Conservation (phyloP, 2,888 invertebrate species). For the Pollenia angustigena region DNA sequence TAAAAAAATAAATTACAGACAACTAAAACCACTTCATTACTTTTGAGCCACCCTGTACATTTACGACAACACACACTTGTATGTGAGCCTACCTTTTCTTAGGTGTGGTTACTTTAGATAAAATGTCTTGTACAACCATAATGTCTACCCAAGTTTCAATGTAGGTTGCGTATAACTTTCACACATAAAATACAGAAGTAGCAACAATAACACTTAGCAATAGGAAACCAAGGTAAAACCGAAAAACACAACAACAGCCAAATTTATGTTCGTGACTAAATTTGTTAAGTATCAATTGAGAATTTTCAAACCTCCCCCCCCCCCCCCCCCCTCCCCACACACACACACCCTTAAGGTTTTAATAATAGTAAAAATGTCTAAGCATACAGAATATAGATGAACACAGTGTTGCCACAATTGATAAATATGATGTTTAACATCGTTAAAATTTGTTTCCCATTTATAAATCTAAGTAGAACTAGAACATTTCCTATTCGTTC, state of each 20-base stretch:
- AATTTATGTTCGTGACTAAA: constrained; percentile 52
- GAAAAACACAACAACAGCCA: constrained; percentile 1
- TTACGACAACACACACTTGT: no score
- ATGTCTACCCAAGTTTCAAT: constrained; percentile 3
- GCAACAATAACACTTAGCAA: background rate
- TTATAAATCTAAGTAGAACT: no score
- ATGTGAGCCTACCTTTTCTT: background rate
- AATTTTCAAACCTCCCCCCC: background rate
- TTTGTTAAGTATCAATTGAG: constrained; percentile 50
- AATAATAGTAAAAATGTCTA: no score
- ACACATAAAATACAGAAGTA: background rate
- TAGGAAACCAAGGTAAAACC: background rate
- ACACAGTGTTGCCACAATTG: no score
- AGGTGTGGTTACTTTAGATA: background rate
- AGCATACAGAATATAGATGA: no score
- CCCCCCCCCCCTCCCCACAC: background rate
- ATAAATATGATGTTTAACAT: no score
- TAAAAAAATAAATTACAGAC: no score
- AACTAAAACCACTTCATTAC: no score
- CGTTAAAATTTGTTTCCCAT: no score
- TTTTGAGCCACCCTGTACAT: no score
- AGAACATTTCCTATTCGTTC: no score
- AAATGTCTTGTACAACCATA: constrained; percentile 19
- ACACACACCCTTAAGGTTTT: no score
- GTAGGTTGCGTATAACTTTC: background rate